Conservation (phyloP, 1,140 invertebrate genomes). For the Cheumatopsyche charites region DNA sequence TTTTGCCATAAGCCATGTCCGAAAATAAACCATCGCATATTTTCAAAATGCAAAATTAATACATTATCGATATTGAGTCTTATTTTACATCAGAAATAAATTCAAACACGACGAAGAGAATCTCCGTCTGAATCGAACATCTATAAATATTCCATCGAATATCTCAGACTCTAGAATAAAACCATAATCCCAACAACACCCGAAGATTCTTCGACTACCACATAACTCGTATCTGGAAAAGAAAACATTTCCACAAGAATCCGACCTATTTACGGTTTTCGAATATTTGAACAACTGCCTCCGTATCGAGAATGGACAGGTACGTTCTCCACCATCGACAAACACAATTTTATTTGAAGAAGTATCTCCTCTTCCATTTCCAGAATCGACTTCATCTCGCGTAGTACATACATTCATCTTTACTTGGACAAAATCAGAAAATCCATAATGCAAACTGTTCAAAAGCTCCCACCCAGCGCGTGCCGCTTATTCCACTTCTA, state of each 20-base stretch:
- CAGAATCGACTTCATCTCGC: background rate
- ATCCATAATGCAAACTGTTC: too few species aligned
- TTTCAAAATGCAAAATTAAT: too few species aligned
- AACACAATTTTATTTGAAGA: too few species aligned
- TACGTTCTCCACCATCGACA: background rate
- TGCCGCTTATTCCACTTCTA: background rate
- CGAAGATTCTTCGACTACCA: background rate
- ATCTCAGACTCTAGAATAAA: background rate
- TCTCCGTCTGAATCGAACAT: background rate
- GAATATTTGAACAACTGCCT: conserved; percentile 26
- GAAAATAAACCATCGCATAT: too few species aligned
- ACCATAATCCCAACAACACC: background rate
- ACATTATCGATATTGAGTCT: too few species aligned
- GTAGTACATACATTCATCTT: too few species aligned
- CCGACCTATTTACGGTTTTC: conserved; percentile 9
- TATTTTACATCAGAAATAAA: too few species aligned
- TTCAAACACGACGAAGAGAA: background rate
- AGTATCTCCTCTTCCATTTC: background rate
- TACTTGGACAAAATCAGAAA: too few species aligned
- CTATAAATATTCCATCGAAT: background rate
- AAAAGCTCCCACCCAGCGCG: too few species aligned
- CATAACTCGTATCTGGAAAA: too few species aligned
- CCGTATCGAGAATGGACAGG: background rate
- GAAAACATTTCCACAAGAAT: background rate
- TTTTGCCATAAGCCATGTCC: too few species aligned